Conservation (phyloP, 1,140 invertebrate species). For the Anastrepha obliqua region DNA sequence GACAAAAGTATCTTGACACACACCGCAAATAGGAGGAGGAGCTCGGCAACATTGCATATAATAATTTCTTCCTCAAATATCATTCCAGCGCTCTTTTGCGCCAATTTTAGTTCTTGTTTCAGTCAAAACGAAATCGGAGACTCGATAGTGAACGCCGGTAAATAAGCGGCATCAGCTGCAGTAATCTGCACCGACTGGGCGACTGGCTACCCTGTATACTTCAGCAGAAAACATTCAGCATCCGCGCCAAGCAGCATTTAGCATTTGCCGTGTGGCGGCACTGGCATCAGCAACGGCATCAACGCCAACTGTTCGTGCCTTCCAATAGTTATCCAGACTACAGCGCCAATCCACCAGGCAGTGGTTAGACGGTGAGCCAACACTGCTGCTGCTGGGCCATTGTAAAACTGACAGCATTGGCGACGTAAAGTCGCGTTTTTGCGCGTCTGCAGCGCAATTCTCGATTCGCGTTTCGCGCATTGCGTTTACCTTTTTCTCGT, state of each 20-base stretch:
- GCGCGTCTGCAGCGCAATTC: not conserved
- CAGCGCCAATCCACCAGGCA: not conserved
- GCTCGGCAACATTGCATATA: no score
- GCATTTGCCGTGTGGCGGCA: not conserved
- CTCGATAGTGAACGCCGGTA: no score
- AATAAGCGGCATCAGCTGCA: no score
- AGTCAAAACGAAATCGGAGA: no score
- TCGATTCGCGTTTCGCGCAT: constrained; percentile 33
- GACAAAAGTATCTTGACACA: no score
- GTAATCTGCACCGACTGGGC: no score
- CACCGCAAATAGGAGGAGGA: no score
- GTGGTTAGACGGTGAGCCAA: not conserved
- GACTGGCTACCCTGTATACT: no score
- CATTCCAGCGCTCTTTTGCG: no score
- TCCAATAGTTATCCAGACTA: not conserved
- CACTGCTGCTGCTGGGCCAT: not conserved
- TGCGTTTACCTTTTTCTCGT: constrained; percentile 49
- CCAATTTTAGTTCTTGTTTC: no score
- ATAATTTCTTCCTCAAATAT: no score
- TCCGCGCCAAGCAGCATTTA: not conserved
- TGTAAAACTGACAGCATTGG: constrained; percentile 56
- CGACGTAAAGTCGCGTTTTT: constrained; percentile 57
- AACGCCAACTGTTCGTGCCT: not conserved
- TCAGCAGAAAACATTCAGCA: no score
- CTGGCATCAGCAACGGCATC: constrained; percentile 7